Conservation (phyloP, 2,888 invertebrate genomes). For the Lydus trimaculatus region DNA sequence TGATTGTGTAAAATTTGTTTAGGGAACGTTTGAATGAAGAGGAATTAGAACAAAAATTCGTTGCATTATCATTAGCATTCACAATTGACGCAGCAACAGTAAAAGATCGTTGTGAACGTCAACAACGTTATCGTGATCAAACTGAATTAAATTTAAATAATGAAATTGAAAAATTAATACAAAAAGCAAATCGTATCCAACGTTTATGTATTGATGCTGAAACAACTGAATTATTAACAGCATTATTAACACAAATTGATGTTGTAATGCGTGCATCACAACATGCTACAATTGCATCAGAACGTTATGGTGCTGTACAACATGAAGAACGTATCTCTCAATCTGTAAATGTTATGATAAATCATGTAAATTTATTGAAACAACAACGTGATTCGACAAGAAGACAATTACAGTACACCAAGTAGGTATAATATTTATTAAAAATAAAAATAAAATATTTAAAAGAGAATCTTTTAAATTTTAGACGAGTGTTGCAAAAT, state of each 20-base stretch:
- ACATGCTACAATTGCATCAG: conserved; percentile 55
- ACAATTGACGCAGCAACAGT: conserved; percentile 67
- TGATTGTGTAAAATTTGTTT: conserved; percentile 30
- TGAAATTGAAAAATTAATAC: conserved; percentile 62
- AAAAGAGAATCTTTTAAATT: too few species aligned
- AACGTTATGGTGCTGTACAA: conserved; percentile 66
- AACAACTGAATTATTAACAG: conserved; percentile 62
- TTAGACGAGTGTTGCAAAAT: conserved; percentile 54
- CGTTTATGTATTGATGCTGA: conserved; percentile 63
- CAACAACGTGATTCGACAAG: conserved; percentile 65
- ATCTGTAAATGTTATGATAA: conserved; percentile 66
- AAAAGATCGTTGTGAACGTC: conserved; percentile 64
- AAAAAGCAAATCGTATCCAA: conserved; percentile 59
- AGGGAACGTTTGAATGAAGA: conserved; percentile 57
- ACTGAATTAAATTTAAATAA: conserved; percentile 66
- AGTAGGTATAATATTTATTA: conserved; percentile 53
- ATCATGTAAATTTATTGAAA: conserved; percentile 66
- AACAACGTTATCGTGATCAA: conserved; percentile 65
- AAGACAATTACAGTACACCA: conserved; percentile 66
- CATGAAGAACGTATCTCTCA: conserved; percentile 66
- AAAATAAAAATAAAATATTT: too few species aligned
- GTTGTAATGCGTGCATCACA: conserved; percentile 53
- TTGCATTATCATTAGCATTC: conserved; percentile 65
- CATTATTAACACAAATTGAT: conserved; percentile 62
- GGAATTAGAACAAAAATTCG: conserved; percentile 65